Evolutionary conservation across 2,888 invertebrate species (phyloP), one percentile per base, ranked within the genome.

Genomic region (Thymelicus lineola): DNA sequence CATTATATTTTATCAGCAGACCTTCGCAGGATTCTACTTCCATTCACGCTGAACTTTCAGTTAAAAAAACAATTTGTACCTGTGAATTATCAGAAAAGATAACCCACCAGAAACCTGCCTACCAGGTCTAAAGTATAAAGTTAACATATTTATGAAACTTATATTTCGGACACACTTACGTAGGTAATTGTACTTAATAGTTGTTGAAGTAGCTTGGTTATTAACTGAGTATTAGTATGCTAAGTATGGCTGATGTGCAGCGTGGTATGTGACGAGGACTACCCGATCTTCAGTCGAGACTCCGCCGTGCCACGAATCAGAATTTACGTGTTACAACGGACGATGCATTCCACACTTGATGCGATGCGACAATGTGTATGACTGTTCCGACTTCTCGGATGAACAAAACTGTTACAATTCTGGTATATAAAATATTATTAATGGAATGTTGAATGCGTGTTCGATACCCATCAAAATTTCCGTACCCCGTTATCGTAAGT

Each of bases 371-470:
- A 97, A 97, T 95, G 95, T 95, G 94, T 97, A 97, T 95, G 97
- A 97, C 95, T 97, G 97, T 95, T 95, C 95, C 93, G 97, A 97
- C 95, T 97, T 97, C 95, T 97, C 97, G 84, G 97, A 98, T 89
- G 97, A 98, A 94, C 97, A 97, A 93, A 97, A 97, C 94, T 98
- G 97, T 95, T 95, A 96, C 94, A 83, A 82, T 74, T 87, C 91
- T 75, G 94, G 94, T 94, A 94, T 83, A 79, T 46, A 71, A 94
- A 94, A 50, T 71, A 66, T 72, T 73, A 66, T 71, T 64, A 69
- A 64, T 83, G 82, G 85, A 85, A 87, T 86, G 86, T 77, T 79
- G 82, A 82, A 82, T 86, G 80, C 77, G 80, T 80, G 75, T 78
- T 75, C 67, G 4, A 50, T 45, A 9, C 55, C 36, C 71, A 76